Percentiles rank a stretch among this genome's conserved stretches.
phyloP scores from a whole-genome alignment of 1,140 invertebrate species.

The Neodiprion fabricii region DNA sequence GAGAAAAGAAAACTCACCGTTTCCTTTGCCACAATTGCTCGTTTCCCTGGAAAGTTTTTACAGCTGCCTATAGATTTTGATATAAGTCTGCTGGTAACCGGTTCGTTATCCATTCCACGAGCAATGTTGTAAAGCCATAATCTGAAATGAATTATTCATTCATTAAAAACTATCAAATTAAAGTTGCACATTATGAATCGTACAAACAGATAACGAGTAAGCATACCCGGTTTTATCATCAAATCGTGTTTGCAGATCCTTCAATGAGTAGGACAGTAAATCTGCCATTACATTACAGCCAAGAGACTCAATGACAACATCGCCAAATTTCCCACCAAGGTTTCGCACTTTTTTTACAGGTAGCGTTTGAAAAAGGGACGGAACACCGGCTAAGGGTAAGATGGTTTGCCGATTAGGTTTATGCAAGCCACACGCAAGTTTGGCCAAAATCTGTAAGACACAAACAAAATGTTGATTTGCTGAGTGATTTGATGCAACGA shows the following conservation, averaged over 20 bases:
- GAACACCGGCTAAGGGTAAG: slow-evolving; percentile 73
- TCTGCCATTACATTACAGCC: slow-evolving; percentile 82
- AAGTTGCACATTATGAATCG: slow-evolving; percentile 12
- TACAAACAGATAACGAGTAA: background rate
- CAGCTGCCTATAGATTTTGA: slow-evolving; percentile 95
- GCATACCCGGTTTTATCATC: slow-evolving; percentile 85
- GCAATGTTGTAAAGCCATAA: slow-evolving; percentile 88
- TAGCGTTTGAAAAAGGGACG: slow-evolving; percentile 70
- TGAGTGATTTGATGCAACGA: slow-evolving; percentile 18
- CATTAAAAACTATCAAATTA: slow-evolving; percentile 13
- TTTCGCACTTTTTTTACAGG: slow-evolving; percentile 82
- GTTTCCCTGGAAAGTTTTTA: slow-evolving; percentile 90
- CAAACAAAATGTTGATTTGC: background rate
- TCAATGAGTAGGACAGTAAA: slow-evolving; percentile 71
- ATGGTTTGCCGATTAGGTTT: slow-evolving; percentile 95
- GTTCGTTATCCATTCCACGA: slow-evolving; percentile 86
- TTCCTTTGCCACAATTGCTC: slow-evolving; percentile 74
- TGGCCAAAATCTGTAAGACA: slow-evolving; percentile 76
- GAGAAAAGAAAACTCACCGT: slow-evolving; percentile 60
- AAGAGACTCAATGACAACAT: slow-evolving; percentile 73
- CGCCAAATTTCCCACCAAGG: slow-evolving; percentile 90
- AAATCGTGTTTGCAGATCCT: slow-evolving; percentile 74
- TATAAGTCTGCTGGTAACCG: slow-evolving; percentile 81
- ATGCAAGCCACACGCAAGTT: slow-evolving; percentile 90
- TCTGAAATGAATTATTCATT: slow-evolving; percentile 57